phyloP scores from a whole-genome alignment of 2,797 vertebrate species.

The Phrynocephalus guinanensis region DNA sequence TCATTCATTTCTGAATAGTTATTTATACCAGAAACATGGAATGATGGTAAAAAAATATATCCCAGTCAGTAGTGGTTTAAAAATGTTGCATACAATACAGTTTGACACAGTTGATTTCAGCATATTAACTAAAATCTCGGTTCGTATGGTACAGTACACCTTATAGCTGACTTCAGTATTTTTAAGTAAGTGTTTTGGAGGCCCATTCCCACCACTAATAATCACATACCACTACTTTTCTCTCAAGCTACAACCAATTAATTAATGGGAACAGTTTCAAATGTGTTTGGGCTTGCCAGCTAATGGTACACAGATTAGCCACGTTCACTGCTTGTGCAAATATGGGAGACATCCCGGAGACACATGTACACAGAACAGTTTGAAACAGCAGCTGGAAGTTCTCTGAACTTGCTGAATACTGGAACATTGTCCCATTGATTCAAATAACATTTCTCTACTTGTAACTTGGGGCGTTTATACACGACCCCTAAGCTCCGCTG shows the following conservation, averaged over 20 bases:
- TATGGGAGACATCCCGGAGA: neutral
- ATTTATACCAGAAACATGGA: neutral
- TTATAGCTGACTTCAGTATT: neutral
- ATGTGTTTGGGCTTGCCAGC: neutral
- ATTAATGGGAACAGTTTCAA: neutral
- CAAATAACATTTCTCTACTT: too few relatives aligned
- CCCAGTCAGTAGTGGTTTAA: neutral
- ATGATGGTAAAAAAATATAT: neutral
- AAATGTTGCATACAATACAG: neutral
- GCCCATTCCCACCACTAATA: neutral
- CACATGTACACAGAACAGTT: neutral
- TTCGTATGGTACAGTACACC: neutral
- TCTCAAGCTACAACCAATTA: constrained; percentile 1
- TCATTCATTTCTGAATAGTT: constrained; percentile 1
- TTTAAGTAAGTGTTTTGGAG: constrained; percentile 19
- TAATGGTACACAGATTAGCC: neutral
- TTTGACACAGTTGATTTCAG: neutral
- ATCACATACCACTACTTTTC: neutral
- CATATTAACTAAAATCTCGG: neutral
- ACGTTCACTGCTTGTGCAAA: neutral
- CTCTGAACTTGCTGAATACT: neutral
- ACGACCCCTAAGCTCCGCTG: too few relatives aligned
- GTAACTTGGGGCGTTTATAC: too few relatives aligned
- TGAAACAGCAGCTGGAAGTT: neutral
- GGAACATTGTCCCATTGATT: neutral